phyloP scores from a whole-genome alignment of 2,888 invertebrate genomes.

The Sylvicola fuscatus region DNA sequence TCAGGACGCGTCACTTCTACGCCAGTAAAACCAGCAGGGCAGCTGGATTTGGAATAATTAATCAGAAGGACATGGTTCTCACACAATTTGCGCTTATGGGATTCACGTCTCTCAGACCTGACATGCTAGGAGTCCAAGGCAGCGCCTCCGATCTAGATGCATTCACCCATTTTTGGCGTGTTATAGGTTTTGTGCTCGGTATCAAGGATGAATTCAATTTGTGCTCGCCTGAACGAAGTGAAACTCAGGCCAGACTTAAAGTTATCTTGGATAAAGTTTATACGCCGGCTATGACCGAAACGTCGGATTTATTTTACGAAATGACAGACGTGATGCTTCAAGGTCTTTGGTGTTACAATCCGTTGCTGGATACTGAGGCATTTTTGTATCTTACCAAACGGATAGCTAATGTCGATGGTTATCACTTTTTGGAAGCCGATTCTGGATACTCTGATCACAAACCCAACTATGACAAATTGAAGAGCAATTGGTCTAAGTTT shows the following conservation, averaged over 20 bases:
- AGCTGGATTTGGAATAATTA: conserved; percentile 34
- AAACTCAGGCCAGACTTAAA: conserved; percentile 32
- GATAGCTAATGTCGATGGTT: conserved; percentile 34
- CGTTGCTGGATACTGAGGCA: conserved; percentile 33
- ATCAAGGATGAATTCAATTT: conserved; percentile 64
- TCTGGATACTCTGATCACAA: too few species aligned
- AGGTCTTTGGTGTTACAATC: conserved; percentile 48
- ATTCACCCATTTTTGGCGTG: conserved; percentile 67
- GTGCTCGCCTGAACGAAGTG: conserved; percentile 37
- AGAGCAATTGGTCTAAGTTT: too few species aligned
- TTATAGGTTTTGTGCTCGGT: conserved; percentile 61
- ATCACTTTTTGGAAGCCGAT: conserved; percentile 24
- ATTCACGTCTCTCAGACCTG: conserved; percentile 27
- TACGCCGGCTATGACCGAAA: conserved; percentile 35
- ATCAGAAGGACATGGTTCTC: conserved; percentile 66
- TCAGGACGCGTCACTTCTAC: conserved; percentile 42
- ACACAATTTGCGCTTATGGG: conserved; percentile 82
- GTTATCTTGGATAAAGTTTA: conserved; percentile 36
- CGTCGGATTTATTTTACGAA: conserved; percentile 38
- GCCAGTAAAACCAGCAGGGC: conserved; percentile 30
- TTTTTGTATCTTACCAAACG: conserved; percentile 34
- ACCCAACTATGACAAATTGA: too few species aligned
- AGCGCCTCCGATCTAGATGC: conserved; percentile 45
- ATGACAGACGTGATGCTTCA: conserved; percentile 42
- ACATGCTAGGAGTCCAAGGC: conserved; percentile 41